Evolutionary conservation across 2,888 invertebrate species (phyloP), one percentile per base, ranked within the genome.

Genomic region (Hydrotaea diabolus): DNA sequence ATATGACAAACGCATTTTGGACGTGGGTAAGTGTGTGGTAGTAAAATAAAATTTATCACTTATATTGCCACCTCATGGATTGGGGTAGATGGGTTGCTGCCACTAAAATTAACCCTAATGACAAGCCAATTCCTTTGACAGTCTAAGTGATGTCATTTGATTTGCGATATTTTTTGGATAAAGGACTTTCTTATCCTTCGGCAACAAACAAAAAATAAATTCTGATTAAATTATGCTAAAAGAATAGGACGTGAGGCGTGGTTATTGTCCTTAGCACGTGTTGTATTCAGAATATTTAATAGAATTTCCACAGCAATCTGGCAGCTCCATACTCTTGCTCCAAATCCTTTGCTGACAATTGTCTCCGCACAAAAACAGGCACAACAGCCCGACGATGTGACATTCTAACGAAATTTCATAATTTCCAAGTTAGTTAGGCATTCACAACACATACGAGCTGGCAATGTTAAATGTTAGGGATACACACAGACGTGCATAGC

Each of bases 381-480:
- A 76, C 31, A 31, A 31, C 31, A 31, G 31, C 31, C 31, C 2
- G 2, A 73, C 21, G 69, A 69, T 69, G 69, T 69, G 66, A 66
- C 66, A 66, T 39, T 66, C 43, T 17, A 36, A 36, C 66, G n/a
- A 66, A 43, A 66, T 66, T 19, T 69, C 39, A 39, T 39, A 21
- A 69, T 39, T 46, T 69, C 39, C 69, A 69, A 69, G 46, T 69
- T 21, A 66, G 19, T 23, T 69, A 46, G 74, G 43, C 80, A 85
- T 85, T 85, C 85, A 69, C 74, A 79, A 46, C 85, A 85, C 85
- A 85, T 53, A 80, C 77, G 66, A 79, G 31, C 36, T 21, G 19
- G 19, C 39, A 85, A 82, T 82, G 85, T 77, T 82, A 74, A 85
- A 82, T 71, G 73, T 64, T 81, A 31, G 64, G 78, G 64, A 81